Evolutionary conservation across 2,888 invertebrate species (phyloP), one percentile per base, ranked within the genome.

Genomic region (Andrena fulva): DNA sequence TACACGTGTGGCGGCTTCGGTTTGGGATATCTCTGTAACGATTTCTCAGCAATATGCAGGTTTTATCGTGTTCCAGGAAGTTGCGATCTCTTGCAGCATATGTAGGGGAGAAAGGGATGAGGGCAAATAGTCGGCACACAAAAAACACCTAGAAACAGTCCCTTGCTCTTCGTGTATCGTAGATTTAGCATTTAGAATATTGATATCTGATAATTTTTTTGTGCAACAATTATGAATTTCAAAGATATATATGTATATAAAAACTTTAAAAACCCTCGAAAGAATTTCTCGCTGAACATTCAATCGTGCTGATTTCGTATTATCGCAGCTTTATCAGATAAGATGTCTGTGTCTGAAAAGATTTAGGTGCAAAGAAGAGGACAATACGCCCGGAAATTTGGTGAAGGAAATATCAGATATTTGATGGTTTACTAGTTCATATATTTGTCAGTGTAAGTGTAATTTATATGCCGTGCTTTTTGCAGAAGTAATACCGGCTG

Each of bases 271-370:
- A 52, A 20, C 10, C 1, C 12, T 0, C 7, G 0, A 42, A 24
- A 3, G n/a, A 50, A 63, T 7, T 8, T 48, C 33, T 29, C 20
- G 56, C 20, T 35, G 60, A 62, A 63, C 24, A 16, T 8, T n/a
- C 29, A 24, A 20, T 24, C 52, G 6, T 29, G 24, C 5, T 7
- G 63, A 27, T 82, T 68, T 62, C 48, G 27, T 10, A 74, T 83
- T 74, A 72, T 83, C 69, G n/a, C 75, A 50, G 1, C 7, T 72
- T 83, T 83, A 84, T 78, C 72, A 64, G 75, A 84, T 78, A 78
- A 72, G 60, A 68, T 7, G 56, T 20, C 20, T 10, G 35, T 50
- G 12, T 16, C 8, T 2, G 8, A 24, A 52, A 71, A 66, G 29
- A 12, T 60, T 24, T 56, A 20, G 1, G 20, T 27, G 10, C 6